Percentiles rank a stretch among this genome's conserved stretches.
phyloP scores from a whole-genome alignment of 1,140 invertebrate species.

The Listronotus oregonensis region DNA sequence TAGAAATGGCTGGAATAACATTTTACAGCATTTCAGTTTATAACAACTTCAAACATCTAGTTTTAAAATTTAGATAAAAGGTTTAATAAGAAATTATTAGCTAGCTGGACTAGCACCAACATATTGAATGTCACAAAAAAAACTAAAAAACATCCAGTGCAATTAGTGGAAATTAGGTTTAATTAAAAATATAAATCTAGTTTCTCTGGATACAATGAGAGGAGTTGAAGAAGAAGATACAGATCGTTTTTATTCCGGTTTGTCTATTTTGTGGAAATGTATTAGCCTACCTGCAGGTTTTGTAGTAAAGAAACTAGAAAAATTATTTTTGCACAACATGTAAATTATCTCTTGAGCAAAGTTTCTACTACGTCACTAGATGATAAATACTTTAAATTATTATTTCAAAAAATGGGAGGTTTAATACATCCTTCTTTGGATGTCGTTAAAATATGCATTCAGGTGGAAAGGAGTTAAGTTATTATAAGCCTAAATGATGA shows the following conservation, averaged over 20 bases:
- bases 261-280: background rate
- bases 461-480: no score
- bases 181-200: background rate
- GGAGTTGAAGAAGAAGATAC: background rate
- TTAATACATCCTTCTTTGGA: no score
- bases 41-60: background rate
- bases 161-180: background rate
- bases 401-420: no score
- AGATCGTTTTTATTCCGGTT: background rate
- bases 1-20: constrained; percentile 1
- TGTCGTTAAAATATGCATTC: no score
- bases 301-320: background rate
- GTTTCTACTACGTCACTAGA: background rate
- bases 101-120: background rate
- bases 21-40: constrained; percentile 1
- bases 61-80: background rate
- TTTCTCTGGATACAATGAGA: background rate
- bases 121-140: background rate
- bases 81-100: background rate
- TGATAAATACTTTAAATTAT: background rate
- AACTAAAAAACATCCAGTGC: background rate
- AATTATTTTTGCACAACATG: background rate
- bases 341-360: background rate
- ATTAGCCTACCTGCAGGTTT: no score
- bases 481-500: no score